Conservation (phyloP, 2,888 invertebrate genomes). For the Chrysomela aeneicollis region DNA sequence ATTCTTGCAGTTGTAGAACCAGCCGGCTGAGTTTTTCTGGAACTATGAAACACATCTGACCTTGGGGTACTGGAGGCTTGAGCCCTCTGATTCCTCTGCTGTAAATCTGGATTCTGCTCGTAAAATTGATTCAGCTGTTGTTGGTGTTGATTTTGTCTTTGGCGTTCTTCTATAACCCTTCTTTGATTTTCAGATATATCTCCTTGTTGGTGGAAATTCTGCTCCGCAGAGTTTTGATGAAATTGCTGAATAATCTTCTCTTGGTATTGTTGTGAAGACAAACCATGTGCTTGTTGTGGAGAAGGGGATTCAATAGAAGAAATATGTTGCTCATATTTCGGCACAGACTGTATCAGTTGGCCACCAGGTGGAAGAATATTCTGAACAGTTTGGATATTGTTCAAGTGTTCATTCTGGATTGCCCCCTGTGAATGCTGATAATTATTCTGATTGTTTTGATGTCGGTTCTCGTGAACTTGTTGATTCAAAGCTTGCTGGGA, state of each 20-base stretch:
- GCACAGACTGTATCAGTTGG: slow-evolving; percentile 78
- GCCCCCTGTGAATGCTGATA: slow-evolving; percentile 33
- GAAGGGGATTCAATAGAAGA: slow-evolving; percentile 62
- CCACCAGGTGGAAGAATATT: slow-evolving; percentile 70
- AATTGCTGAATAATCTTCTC: slow-evolving; percentile 52
- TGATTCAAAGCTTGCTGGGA: slow-evolving; percentile 21
- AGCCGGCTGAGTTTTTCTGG: slow-evolving; percentile 38
- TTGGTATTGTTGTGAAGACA: slow-evolving; percentile 31
- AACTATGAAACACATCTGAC: slow-evolving; percentile 27
- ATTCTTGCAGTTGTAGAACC: slow-evolving; percentile 32
- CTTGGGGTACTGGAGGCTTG: slow-evolving; percentile 25
- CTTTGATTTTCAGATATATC: slow-evolving; percentile 13
- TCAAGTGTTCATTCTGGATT: slow-evolving; percentile 42
- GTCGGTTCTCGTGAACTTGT: slow-evolving; percentile 10
- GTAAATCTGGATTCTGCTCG: slow-evolving; percentile 53
- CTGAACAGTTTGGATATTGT: slow-evolving; percentile 51
- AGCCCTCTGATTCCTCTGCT: slow-evolving; percentile 46
- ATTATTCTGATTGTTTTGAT: slow-evolving; percentile 38
- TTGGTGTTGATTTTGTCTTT: slow-evolving; percentile 42
- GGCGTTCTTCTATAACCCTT: slow-evolving; percentile 8
- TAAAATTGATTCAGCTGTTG: slow-evolving; percentile 59
- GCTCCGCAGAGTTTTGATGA: slow-evolving; percentile 35
- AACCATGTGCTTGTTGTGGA: slow-evolving; percentile 27
- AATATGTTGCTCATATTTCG: slow-evolving; percentile 82
- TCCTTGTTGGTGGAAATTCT: slow-evolving; percentile 17